Base-by-base conservation (phyloP, 2,888 invertebrate genomes). In the Andrena chrysosceles region DNA sequence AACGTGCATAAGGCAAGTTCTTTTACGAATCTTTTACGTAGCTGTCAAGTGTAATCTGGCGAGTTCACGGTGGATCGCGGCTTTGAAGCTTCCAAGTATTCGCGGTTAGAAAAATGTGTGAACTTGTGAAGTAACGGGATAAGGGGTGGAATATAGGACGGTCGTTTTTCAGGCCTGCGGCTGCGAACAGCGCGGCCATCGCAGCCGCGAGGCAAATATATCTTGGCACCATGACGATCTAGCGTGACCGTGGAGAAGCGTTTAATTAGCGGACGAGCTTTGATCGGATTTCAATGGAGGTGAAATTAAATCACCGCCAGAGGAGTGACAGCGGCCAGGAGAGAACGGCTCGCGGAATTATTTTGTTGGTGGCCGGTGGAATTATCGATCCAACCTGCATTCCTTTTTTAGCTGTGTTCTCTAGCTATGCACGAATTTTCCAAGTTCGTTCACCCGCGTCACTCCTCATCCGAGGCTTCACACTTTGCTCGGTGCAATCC, bases 191-290 rank as follows among this genome's bases (percentile, higher is more conserved):
- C 62, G 42, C 62, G 31, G n/a, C 60, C 23, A 16, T 16, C 26
- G 8, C 23, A 29, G 49, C 64, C 52, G 35, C 42, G 73, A 29
- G 59, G 66, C 73, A 80, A 81, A 86, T 86, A 83, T 72, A 87
- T 80, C 77, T 77, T 62, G 70, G 76, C 48, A 72, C 68, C 62
- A 56, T 73, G 72, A 73, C 66, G 81, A 42, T 72, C 35, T 67
- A 33, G 20, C n/a, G 16, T 42, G 64, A 29, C 69, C 33, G 23
- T 23, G 35, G 67, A 77, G 80, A 67, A 84, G 84, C 82, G 82
- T 87, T 89, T 83, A 86, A 90, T 88, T 87, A 85, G 81, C 75
- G 79, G 67, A 68, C 75, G 81, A 77, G 78, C 79, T 81, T 85
- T 81, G 79, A 87, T 89, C 84, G 73, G 83, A 82, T 78, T 84